A percentile compares a stretch with the other conserved stretches of the same genome.
Conservation (phyloP, 2,797 vertebrate genomes). For the Takifugu rubripes region DNA sequence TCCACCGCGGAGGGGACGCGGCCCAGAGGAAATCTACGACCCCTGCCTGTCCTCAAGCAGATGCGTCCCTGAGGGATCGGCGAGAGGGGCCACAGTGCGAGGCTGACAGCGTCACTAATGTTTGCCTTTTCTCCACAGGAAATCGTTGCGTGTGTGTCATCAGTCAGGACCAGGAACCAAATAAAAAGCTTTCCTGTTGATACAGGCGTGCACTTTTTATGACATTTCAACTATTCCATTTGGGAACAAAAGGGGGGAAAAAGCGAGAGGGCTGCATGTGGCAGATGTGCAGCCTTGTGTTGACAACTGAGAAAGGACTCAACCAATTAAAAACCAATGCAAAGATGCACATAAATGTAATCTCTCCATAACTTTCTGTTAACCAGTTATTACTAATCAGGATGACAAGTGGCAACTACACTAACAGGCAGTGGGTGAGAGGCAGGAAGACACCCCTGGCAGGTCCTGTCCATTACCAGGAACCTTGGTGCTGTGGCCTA, state of each 20-base stretch:
- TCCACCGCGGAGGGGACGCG: slow-evolving; percentile 41
- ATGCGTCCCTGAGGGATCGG: slow-evolving; percentile 61
- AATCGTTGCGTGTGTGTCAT: slow-evolving; percentile 63
- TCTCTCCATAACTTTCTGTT: too few species aligned
- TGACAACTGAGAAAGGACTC: background rate
- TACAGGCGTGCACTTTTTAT: slow-evolving; percentile 34
- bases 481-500: too few species aligned
- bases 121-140: slow-evolving; percentile 74
- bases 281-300: slow-evolving; percentile 15
- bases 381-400: too few species aligned
- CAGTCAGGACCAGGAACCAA: slow-evolving; percentile 52
- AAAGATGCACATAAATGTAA: too few species aligned
- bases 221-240: slow-evolving; percentile 36
- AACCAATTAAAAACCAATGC: too few species aligned
- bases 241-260: slow-evolving; percentile 32
- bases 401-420: too few species aligned
- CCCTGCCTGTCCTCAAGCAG: slow-evolving; percentile 63
- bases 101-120: slow-evolving; percentile 56
- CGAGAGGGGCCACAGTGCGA: slow-evolving; percentile 29
- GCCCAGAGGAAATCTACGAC: slow-evolving; percentile 60
- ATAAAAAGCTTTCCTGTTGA: slow-evolving; percentile 63
- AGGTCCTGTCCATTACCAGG: too few species aligned
- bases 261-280: slow-evolving; percentile 2
- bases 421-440: too few species aligned
- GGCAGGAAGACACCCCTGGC: too few species aligned